Percentiles rank a stretch among this genome's conserved stretches.
Conservation (phyloP, 1,140 invertebrate genomes). For the Choristoneura fumiferana region DNA sequence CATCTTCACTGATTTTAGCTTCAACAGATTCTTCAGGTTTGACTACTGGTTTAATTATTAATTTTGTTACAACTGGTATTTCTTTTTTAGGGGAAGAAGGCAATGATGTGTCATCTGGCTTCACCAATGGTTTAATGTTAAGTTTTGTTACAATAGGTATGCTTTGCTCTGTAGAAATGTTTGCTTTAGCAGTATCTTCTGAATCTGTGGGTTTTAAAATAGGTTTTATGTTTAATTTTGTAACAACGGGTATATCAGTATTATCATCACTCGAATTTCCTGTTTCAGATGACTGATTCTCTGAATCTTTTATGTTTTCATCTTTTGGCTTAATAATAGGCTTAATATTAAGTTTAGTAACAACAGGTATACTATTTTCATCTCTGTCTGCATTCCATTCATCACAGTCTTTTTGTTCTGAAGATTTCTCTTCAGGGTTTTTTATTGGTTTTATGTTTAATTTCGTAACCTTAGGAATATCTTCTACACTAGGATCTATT, state of each 20-base stretch:
- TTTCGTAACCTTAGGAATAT: constrained; percentile 72
- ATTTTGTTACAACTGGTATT: constrained; percentile 29
- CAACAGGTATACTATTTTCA: constrained; percentile 69
- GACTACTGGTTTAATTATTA: constrained; percentile 37
- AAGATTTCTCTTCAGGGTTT: constrained; percentile 61
- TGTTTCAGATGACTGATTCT: constrained; percentile 67
- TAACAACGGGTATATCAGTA: constrained; percentile 55
- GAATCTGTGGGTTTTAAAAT: constrained; percentile 46
- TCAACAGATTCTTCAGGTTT: constrained; percentile 32
- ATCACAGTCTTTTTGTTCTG: constrained; percentile 70
- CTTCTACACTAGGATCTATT: constrained; percentile 64
- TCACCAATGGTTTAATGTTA: constrained; percentile 73
- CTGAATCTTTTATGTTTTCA: constrained; percentile 58
- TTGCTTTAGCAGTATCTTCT: constrained; percentile 7
- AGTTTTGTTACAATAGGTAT: constrained; percentile 75
- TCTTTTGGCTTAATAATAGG: constrained; percentile 68
- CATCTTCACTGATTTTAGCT: constrained; percentile 41
- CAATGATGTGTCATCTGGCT: constrained; percentile 44
- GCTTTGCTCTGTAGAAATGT: constrained; percentile 40
- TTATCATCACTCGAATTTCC: constrained; percentile 71
- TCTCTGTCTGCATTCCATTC: constrained; percentile 58
- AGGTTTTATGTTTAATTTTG: constrained; percentile 70
- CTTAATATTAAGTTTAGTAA: constrained; percentile 75
- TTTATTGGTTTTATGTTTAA: constrained; percentile 70
- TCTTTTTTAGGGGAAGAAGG: constrained; percentile 17